Base-by-base conservation (phyloP, 2,888 invertebrate genomes). In the Tenthredo amoena region DNA sequence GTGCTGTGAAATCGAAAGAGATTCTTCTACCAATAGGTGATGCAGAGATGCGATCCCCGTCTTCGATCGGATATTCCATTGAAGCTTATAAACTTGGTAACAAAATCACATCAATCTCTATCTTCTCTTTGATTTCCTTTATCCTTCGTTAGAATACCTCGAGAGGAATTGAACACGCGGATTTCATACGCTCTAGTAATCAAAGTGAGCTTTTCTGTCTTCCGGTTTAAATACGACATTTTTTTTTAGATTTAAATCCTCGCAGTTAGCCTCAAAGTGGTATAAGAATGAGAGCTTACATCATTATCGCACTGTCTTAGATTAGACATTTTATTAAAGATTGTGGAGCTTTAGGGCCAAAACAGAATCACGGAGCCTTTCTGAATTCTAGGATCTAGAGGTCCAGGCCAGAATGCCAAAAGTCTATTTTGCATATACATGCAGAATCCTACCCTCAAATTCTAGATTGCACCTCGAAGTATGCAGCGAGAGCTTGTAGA, bases 81-180 rank as follows among this genome's bases (percentile, higher is more conserved):
- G 34, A 34, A 68, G 68, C 68, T 68, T 68, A 68, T 68, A 68
- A 68, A 68, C 68, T 68, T 18, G 34, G 34, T 68, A 68, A 68
- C 34, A 68, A 68, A 68, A 68, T 68, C 68, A 34, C 31, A 34
- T 68, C 68, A 34, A 34, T 34, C 18, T 68, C 68, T 68, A 68
- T 68, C 68, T 68, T 68, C 34, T 68, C 68, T 68, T 34, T 68
- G 68, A 68, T 68, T 68, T 34, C 34, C 34, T 68, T 68, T 18
- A 68, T 68, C 68, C 68, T 18, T 68, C 68, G 68, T 68, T 68
- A 68, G 68, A 18, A 34, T 68, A 68, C 34, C 18, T 18, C 34
- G 18, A 15, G 34, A 68, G 68, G 68, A 68, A 68, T 68, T 34
- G 68, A 68, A 68, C 68, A 18, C 31, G 34, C 34, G 34, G 68